These are phyloP conservation scores for Tokudaia muenninki DNA, from an alignment of 2,797 vertebrate species.

Conservation along the genomic window DNA sequence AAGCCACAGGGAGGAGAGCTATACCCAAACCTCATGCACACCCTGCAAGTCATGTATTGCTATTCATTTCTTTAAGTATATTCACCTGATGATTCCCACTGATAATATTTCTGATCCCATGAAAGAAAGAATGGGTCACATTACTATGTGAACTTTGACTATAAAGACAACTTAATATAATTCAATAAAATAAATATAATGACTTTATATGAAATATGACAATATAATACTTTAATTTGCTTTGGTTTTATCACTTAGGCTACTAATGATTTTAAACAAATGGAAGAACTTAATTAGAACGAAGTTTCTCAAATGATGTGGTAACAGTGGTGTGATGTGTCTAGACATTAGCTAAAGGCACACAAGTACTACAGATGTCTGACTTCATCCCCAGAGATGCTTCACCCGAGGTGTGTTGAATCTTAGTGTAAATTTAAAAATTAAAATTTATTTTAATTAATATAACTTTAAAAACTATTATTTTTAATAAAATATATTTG, in stretches of 20 bases:
- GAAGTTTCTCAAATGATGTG: conserved; percentile 6
- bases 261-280: conserved; percentile 14
- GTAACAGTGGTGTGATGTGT: not conserved
- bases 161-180: not conserved
- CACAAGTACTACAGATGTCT: not conserved
- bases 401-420: not conserved
- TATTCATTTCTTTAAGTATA: conserved; percentile 18
- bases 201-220: not conserved
- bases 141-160: not conserved
- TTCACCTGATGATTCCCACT: not conserved
- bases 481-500: not conserved
- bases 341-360: not conserved
- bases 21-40: conserved; percentile 40
- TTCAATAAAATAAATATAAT: conserved; percentile 32
- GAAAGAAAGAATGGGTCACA: not conserved
- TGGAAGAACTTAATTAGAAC: not conserved
- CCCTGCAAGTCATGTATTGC: not conserved
- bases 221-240: conserved; percentile 9
- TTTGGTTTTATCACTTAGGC: not conserved
- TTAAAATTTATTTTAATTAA: not conserved
- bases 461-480: not conserved
- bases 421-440: not conserved
- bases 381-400: not conserved
- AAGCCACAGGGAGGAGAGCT: conserved; percentile 59
- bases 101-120: not conserved